Percentiles rank a stretch among this genome's conserved stretches.
phyloP scores from a whole-genome alignment of 2,888 invertebrate species.

The Leucania comma region DNA sequence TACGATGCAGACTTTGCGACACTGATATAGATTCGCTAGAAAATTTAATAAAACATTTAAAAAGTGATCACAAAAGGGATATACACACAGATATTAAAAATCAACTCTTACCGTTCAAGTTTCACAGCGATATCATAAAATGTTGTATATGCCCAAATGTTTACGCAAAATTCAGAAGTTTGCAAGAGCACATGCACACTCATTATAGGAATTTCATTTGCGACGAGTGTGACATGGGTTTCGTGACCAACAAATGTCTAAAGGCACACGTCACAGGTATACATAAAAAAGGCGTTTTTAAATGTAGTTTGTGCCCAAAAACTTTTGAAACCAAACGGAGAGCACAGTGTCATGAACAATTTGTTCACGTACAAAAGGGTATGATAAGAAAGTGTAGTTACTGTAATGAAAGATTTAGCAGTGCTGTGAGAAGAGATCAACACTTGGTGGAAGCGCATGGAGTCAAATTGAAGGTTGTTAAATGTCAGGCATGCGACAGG shows the following conservation, averaged over 20 bases:
- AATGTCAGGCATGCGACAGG: conserved; percentile 74
- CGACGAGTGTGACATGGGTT: conserved; percentile 16
- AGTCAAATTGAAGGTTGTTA: conserved; percentile 36
- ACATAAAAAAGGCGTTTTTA: conserved; percentile 11
- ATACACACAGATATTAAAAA: conserved; percentile 71
- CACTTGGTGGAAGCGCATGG: conserved; percentile 66
- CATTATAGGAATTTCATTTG: conserved; percentile 31
- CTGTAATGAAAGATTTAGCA: conserved; percentile 67
- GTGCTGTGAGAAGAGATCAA: conserved; percentile 57
- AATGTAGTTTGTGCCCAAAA: conserved; percentile 74
- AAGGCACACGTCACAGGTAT: neutral
- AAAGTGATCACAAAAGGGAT: conserved; percentile 62
- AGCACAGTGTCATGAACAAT: conserved; percentile 73
- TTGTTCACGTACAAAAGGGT: conserved; percentile 43
- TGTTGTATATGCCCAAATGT: conserved; percentile 15
- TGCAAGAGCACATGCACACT: conserved; percentile 25
- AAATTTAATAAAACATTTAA: conserved; percentile 44
- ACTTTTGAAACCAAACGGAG: conserved; percentile 77
- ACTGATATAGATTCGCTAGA: conserved; percentile 33
- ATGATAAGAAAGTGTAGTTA: conserved; percentile 61
- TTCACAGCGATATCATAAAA: conserved; percentile 34
- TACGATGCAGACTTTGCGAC: conserved; percentile 33
- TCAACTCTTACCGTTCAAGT: conserved; percentile 73
- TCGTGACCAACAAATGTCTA: conserved; percentile 11
- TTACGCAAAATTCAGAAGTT: neutral